Base-by-base conservation (phyloP, 1,140 invertebrate genomes). In the Bombyx mandarina region DNA sequence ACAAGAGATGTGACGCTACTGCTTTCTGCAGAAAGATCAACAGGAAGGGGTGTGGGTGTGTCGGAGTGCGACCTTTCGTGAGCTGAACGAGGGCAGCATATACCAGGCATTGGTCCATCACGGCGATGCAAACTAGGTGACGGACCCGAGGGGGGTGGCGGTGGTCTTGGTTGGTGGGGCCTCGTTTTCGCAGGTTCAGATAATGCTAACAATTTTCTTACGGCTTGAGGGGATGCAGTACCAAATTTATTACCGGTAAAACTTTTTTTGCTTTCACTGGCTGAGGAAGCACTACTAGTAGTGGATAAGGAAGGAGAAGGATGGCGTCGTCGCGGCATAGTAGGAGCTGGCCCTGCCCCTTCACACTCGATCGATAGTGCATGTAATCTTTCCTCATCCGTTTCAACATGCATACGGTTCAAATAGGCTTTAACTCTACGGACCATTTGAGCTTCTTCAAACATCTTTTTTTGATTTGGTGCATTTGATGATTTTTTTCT, bases 391-490 rank as follows among this genome's bases (percentile, higher is more conserved):
- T 96, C 94, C 85, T 99, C 98, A 81, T 99, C 96, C 8, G 93
- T 95, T 60, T 95, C 94, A 1, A 98, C 95, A 73, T 96, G 94
- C 89, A 99, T 93, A 72, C 97, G 95, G 49, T 94, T 94, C 43
- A 99, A 88, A 87, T 99, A 99, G 1, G 98, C 95, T 82, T 98
- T 98, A 0, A 99, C 98, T 51, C 97, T 89, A 7, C 97, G 90
- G 12, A 98, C 96, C 98, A 99, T 99, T 88, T 99, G 96, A 35
- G 97, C 96, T 90, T 99, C 97, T 87, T 99, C 97, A 86, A 98
- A 99, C 97, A 99, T 99, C 84, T 98, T 98, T 88, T 98, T 98
- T 46, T 96, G 94, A 87, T 99, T 98, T 0, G 96, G 96, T 1
- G 95, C 92, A 7, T 95, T 94, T 1, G 96, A 93, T 0, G 95